These are phyloP conservation scores for Apistogramma diplotaenia DNA, from an alignment of 2,113 vertebrate species.

Conservation along the genomic window DNA sequence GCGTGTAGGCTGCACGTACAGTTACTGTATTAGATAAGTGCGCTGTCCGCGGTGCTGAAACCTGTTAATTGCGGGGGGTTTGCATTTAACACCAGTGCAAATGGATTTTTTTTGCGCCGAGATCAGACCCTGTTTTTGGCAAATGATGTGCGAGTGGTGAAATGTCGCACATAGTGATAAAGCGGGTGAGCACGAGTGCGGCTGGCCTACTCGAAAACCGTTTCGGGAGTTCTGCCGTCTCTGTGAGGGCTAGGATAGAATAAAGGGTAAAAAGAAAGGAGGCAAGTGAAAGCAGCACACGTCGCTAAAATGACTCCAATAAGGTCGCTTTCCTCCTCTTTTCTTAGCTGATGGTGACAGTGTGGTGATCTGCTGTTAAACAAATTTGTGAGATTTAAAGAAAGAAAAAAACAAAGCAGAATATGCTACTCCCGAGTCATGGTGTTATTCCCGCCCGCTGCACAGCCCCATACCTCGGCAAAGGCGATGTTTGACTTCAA, in stretches of 20 bases:
- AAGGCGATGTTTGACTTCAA: conserved; percentile 58
- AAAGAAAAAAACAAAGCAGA: background rate
- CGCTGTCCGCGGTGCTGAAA: conserved; percentile 77
- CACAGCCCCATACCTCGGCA: background rate
- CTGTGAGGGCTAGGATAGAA: background rate
- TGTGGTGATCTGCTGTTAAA: conserved; percentile 7
- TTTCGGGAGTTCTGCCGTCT: background rate
- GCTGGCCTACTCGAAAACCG: background rate
- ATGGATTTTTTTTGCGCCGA: background rate
- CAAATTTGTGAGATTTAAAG: background rate
- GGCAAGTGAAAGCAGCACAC: background rate
- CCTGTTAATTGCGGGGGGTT: background rate
- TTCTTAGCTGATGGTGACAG: background rate
- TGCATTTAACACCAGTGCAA: background rate
- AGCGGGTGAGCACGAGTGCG: background rate
- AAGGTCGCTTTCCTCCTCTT: background rate
- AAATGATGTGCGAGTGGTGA: background rate
- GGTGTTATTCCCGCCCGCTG: conserved; percentile 23
- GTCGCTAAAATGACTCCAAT: background rate
- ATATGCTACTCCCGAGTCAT: background rate
- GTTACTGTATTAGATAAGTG: background rate
- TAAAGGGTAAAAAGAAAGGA: background rate
- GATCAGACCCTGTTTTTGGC: background rate
- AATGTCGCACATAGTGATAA: conserved; percentile 1
- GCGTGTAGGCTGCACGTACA: conserved; percentile 4